A percentile compares a stretch with the other conserved stretches of the same genome.
Conservation (phyloP, 1,140 invertebrate genomes). For the Druon quercuslanigerum region DNA sequence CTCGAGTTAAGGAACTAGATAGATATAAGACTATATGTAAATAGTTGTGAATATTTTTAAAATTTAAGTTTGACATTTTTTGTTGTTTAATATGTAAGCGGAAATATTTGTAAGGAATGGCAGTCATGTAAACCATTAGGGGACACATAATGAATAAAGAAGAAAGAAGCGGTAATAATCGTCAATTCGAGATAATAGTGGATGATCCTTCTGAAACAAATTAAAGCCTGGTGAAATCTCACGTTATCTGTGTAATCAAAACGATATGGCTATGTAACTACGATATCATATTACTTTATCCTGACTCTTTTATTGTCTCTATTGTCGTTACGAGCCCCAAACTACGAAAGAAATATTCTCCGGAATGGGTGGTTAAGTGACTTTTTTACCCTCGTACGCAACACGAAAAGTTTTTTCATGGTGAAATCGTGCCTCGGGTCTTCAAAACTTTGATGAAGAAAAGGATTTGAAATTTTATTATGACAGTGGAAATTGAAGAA, state of each 20-base stretch:
- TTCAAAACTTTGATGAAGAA: neutral
- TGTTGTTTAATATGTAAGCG: too few species aligned
- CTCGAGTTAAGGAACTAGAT: too few species aligned
- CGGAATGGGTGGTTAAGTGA: neutral
- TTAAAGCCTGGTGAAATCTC: neutral
- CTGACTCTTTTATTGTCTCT: neutral
- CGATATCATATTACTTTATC: neutral
- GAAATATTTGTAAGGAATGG: too few species aligned
- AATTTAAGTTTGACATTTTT: too few species aligned
- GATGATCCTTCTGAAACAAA: neutral
- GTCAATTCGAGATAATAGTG: neutral
- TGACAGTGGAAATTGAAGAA: too few species aligned
- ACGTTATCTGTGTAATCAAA: neutral
- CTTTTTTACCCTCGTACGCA: neutral
- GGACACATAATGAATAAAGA: too few species aligned
- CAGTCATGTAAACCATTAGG: too few species aligned
- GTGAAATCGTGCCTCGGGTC: neutral
- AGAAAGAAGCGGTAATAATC: too few species aligned
- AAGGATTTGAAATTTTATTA: neutral
- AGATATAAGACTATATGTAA: too few species aligned
- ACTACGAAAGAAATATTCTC: conserved; percentile 5
- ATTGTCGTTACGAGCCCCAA: neutral
- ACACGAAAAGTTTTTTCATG: neutral
- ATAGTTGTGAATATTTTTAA: too few species aligned
- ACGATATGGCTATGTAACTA: neutral